These are phyloP conservation scores for Drosophila mimetica DNA, from an alignment of 2,888 invertebrate species.

Conservation along the genomic window DNA sequence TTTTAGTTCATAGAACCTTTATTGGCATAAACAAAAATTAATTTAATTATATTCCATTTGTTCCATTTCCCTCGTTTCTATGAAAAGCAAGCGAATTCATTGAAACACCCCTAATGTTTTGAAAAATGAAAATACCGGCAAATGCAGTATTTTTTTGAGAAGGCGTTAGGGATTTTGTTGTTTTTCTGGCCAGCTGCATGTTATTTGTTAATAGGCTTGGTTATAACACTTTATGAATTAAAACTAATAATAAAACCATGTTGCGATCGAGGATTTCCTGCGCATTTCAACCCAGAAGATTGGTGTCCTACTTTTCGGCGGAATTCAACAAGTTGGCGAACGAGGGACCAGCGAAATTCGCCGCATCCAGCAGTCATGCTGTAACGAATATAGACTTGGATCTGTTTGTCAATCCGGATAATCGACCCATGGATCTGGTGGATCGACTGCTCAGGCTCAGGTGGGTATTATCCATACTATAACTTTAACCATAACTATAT, in stretches of 20 bases:
- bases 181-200: constrained; percentile 5
- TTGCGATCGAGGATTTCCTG: constrained; percentile 44
- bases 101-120: background rate
- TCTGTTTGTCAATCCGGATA: constrained; percentile 60
- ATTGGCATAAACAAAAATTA: background rate
- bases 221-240: constrained; percentile 40
- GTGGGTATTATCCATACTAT: constrained; percentile 18
- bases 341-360: constrained; percentile 24
- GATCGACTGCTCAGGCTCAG: constrained; percentile 57
- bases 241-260: constrained; percentile 43
- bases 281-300: constrained; percentile 41
- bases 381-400: constrained; percentile 53
- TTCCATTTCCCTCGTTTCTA: background rate
- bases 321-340: constrained; percentile 59
- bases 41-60: background rate
- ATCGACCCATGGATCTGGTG: constrained; percentile 59
- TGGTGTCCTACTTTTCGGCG: constrained; percentile 60
- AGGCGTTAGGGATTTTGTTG: constrained; percentile 8
- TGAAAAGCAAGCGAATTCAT: background rate
- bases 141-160: background rate
- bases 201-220: constrained; percentile 17
- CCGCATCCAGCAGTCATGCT: constrained; percentile 8
- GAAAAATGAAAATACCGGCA: background rate
- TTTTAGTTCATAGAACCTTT: too few relatives aligned
- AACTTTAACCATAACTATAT: background rate